Evolutionary conservation across 2,797 vertebrate species (phyloP).

Genomic region (Rhadinocentrus ornatus): DNA sequence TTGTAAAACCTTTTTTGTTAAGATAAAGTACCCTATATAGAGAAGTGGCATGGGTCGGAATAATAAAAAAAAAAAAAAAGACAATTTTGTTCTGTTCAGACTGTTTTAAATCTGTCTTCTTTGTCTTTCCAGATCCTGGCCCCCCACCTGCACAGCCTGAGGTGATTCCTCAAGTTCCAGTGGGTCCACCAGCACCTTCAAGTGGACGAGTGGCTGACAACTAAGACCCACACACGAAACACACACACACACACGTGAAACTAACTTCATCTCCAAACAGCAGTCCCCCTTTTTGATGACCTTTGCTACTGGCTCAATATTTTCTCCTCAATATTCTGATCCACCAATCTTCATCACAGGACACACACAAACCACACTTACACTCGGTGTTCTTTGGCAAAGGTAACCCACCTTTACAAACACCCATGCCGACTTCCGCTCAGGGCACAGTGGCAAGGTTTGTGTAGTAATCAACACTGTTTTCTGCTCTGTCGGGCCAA

Average conservation of each 20-base stretch:
- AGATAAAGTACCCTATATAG: no score
- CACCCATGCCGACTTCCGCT: constrained; percentile 65
- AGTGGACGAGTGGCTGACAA: constrained; percentile 82
- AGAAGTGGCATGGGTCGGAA: no score
- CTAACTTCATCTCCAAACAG: constrained; percentile 55
- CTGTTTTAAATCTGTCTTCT: constrained; percentile 12
- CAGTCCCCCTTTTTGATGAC: constrained; percentile 51
- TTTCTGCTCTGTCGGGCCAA: constrained; percentile 61
- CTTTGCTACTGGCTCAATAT: constrained; percentile 70
- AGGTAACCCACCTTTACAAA: constrained; percentile 47
- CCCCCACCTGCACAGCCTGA: constrained; percentile 85
- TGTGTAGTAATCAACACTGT: constrained; percentile 76
- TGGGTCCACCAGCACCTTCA: constrained; percentile 81
- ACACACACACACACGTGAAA: constrained; percentile 22
- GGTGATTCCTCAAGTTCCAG: constrained; percentile 83
- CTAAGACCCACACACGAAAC: constrained; percentile 56
- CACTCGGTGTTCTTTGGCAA: constrained; percentile 63
- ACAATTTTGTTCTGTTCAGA: no score
- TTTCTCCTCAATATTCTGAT: constrained; percentile 49
- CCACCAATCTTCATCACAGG: constrained; percentile 8
- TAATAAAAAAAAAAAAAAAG: no score
- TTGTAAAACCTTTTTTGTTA: no score
- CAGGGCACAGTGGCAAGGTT: constrained; percentile 71
- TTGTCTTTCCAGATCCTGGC: constrained; percentile 82
- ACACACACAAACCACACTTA: constrained; percentile 32